Conservation (phyloP, 2,797 vertebrate species). For the Tenualosa ilisha region DNA sequence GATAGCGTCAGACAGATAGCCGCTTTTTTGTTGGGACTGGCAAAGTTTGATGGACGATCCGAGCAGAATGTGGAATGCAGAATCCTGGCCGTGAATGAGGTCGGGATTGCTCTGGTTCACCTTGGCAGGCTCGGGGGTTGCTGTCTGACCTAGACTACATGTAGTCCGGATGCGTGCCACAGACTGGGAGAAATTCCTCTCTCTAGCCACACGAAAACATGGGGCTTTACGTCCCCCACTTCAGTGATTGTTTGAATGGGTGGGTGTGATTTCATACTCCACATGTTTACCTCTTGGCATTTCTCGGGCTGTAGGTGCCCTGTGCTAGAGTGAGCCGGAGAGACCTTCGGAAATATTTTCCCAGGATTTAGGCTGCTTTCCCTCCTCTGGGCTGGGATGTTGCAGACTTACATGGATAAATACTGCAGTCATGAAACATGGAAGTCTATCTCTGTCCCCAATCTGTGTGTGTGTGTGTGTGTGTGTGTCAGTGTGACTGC, state of each 20-base stretch:
- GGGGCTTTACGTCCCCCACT: not conserved
- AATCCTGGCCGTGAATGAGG: not conserved
- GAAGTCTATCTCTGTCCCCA: slow-evolving; percentile 36
- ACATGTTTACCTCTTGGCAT: slow-evolving; percentile 8
- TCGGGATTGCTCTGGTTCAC: not conserved
- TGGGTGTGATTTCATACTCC: slow-evolving; percentile 7
- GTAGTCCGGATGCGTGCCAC: not conserved
- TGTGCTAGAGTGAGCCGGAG: not conserved
- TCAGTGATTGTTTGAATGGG: slow-evolving; percentile 10
- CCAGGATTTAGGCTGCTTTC: slow-evolving; percentile 51
- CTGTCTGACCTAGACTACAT: not conserved
- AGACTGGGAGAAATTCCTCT: not conserved
- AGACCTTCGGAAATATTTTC: slow-evolving; percentile 54
- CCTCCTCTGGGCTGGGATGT: slow-evolving; percentile 54
- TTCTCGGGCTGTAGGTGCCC: not conserved
- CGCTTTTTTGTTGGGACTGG: not conserved
- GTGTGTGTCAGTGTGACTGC: not conserved
- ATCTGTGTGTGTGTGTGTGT: slow-evolving; percentile 18
- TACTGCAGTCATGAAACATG: slow-evolving; percentile 46
- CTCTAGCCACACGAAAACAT: not conserved
- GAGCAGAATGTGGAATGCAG: not conserved
- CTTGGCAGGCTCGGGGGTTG: not conserved
- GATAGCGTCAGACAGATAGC: not conserved
- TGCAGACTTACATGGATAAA: slow-evolving; percentile 41
- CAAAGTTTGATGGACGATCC: not conserved